Conservation (phyloP, 1,140 invertebrate species). For the Polypedilum vanderplanki region DNA sequence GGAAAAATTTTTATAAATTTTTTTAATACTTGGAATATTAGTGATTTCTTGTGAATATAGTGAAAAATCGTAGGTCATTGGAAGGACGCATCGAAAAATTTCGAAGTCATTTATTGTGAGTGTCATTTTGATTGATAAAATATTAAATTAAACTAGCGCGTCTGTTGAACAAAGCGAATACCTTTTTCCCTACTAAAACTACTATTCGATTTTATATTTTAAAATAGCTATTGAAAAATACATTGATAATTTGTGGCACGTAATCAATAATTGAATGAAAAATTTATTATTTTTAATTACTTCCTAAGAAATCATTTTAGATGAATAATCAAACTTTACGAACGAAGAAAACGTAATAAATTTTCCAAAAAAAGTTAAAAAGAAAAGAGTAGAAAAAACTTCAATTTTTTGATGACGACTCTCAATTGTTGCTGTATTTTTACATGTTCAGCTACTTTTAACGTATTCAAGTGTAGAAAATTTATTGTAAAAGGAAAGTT, state of each 20-base stretch:
- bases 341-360: neutral
- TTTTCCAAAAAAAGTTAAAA: neutral
- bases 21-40: neutral
- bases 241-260: too few relatives aligned
- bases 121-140: slow-evolving; percentile 14
- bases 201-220: too few relatives aligned
- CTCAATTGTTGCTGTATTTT: neutral
- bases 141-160: neutral
- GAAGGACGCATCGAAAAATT: neutral
- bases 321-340: slow-evolving; percentile 5
- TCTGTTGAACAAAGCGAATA: neutral
- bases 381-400: neutral
- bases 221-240: too few relatives aligned
- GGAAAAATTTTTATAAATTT: neutral
- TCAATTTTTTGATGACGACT: slow-evolving; percentile 9
- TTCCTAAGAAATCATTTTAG: neutral
- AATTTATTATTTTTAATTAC: too few relatives aligned
- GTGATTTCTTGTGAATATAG: neutral
- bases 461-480: neutral
- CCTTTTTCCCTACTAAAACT: neutral
- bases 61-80: neutral
- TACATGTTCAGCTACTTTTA: neutral
- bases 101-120: slow-evolving; percentile 12
- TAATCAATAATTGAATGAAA: too few relatives aligned
- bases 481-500: slow-evolving; percentile 5